Evolutionary conservation across 2,888 invertebrate genomes (phyloP).

Genomic region (Gymnocheta viridis): DNA sequence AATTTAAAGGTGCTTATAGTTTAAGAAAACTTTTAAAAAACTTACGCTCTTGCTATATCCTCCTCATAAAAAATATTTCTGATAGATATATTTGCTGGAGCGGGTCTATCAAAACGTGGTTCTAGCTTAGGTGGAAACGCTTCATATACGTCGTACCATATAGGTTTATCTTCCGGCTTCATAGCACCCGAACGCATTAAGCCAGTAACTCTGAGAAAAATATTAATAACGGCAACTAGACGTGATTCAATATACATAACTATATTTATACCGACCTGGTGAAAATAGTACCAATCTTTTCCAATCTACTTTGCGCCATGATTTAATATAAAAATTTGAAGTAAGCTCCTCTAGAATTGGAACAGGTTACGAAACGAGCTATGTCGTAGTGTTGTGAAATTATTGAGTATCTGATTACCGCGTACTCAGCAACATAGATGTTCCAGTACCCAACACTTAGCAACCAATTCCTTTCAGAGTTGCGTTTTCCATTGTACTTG

Average conservation of each 20-base stretch:
- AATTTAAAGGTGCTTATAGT: background rate
- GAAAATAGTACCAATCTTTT: slow-evolving; percentile 89
- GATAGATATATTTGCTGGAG: slow-evolving; percentile 84
- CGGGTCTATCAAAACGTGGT: slow-evolving; percentile 89
- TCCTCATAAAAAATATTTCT: slow-evolving; percentile 91
- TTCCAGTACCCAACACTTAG: too few species aligned
- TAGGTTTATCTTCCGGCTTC: slow-evolving; percentile 90
- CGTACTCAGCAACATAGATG: too few species aligned
- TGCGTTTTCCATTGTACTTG: too few species aligned
- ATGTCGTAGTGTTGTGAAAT: background rate
- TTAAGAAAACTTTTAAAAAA: background rate
- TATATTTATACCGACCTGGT: slow-evolving; percentile 83
- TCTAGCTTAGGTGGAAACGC: slow-evolving; percentile 94
- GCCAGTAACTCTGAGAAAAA: slow-evolving; percentile 85
- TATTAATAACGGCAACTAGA: background rate
- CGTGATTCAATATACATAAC: background rate
- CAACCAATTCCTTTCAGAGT: too few species aligned
- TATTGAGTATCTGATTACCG: too few species aligned
- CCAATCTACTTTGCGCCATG: slow-evolving; percentile 88
- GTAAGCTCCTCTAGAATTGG: slow-evolving; percentile 5
- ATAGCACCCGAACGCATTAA: slow-evolving; percentile 91
- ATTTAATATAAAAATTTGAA: slow-evolving; percentile 48
- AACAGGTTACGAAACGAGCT: slow-evolving; percentile 74
- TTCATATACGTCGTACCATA: slow-evolving; percentile 96
- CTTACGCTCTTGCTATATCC: slow-evolving; percentile 92